Base-by-base conservation (phyloP, 2,113 vertebrate genomes). In the Lichenostomus cassidix region DNA sequence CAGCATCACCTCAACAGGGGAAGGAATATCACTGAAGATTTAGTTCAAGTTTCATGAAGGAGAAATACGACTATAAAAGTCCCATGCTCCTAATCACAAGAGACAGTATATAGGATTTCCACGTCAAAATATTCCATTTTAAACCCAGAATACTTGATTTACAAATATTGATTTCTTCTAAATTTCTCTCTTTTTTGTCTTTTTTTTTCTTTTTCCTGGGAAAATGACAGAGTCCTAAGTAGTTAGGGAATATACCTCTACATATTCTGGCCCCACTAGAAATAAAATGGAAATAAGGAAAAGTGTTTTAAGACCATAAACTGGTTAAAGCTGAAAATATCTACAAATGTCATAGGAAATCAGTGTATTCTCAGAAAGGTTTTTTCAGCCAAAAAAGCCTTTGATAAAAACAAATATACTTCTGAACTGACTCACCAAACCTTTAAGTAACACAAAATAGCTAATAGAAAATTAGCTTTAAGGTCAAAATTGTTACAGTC, bases 341-440 rank as follows among this genome's bases (percentile, higher is more conserved):
- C 71, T 81, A 81, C 75, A 94, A 95, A 92, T 90, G 76, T 82
- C 85, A 75, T 22, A 60, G 80, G 60, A 94, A 92, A 96, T 64
- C 80, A 90, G n/a, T 42, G n/a, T 68, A 33, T 87, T 93, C 80
- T 89, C 71, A 92, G 71, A 78, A 90, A 85, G 37, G 9, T 6
- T 56, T 82, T 89, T 92, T 62, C 15, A 86, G 49, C 65, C 52
- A 84, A 80, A 84, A 83, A 94, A 84, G 18, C 69, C 69, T 82
- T 83, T 86, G 65, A 81, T 89, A 70, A 83, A 95, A 96, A 90
- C 80, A 95, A 92, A 96, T 90, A 87, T n/a, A 92, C 56, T 83
- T 92, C 60, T 93, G 83, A 87, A 92, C 22, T 93, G 85, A 93
- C 60, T 94, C 90, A 90, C 39, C 63, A 89, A 92, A 89, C 68